Base-by-base conservation (phyloP, 2,888 invertebrate genomes). In the Synanthedon vespiformis region DNA sequence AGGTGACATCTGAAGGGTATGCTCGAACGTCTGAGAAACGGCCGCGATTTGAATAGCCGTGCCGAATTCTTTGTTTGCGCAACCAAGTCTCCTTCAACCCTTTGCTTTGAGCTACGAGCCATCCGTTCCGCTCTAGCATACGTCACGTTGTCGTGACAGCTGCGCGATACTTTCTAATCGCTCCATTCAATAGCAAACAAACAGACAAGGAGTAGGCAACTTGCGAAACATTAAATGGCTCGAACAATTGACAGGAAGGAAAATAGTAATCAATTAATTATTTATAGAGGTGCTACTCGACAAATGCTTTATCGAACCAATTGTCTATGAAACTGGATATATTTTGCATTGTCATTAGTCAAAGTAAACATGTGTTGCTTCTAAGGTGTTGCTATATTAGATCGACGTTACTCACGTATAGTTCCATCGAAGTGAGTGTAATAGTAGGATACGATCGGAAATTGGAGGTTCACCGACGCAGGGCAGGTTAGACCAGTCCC, bases 401-500 rank as follows among this genome's bases (percentile, higher is more conserved):
- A 34, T 34, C 34, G 34, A 34, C 34, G 34, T 34, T 34, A 34
- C 10, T 34, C 34, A 48, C 13, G 48, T 48, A 22, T 48, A 48
- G 44, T 13, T 44, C 10, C 8, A 34, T 48, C 18, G 48, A 16
- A 48, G 4, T 51, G 51, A 54, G 78, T 73, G 34, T 34, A 77
- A 65, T 74, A 80, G 81, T 85, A 84, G 85, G 73, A 79, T 81
- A 80, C 74, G 71, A 72, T 80, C 74, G 78, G 82, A 81, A 81
- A 84, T 85, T 85, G 73, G 84, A 79, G 80, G 84, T 80, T 84
- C 77, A 76, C 78, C 71, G 73, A 75, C 77, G 77, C 82, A 77
- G 80, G 85, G 87, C 87, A 85, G 86, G 86, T 87, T 87, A 87
- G 86, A 87, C 87, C 86, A 85, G 87, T 87, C 87, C 86, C 83